Evolutionary conservation across 2,888 invertebrate species (phyloP), one percentile per base, ranked within the genome.

Genomic region (Mimachlamys varia): DNA sequence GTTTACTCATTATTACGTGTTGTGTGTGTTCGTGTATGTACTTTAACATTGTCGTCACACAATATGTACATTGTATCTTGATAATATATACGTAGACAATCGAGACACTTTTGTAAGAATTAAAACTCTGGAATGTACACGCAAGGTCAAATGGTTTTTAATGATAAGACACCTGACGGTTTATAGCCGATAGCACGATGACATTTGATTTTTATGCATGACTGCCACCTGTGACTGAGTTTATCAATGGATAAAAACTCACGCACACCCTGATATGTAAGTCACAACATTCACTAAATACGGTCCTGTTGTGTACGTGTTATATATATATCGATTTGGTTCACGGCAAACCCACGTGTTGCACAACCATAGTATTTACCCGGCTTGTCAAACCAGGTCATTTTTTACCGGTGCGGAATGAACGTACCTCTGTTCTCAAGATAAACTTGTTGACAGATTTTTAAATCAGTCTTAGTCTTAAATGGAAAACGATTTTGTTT

Each of bases 41-140:
- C 76, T 87, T 87, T 89, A 89, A 89, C 76, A 27, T 89, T 58
- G 38, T 33, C 19, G 33, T 89, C 53, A 55, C 87, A 49, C 38
- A 89, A 87, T 50, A 87, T 27, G 19, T 44, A 27, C 44, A 89
- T 37, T 76, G 76, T 87, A 89, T 44, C 49, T 27, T 5, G 0
- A 89, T 27, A 58, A 10, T 17, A 50, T 53, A n/a, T n/a, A n/a
- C 12, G 62, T 89, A 38, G 58, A 58, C 58, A 58, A 58, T n/a
- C 58, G 19, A 58, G 58, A 58, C 58, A 22, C 19, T 19, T 19
- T 10, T 19, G 58, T 76, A 76, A 27, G 27, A 76, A 76, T 27
- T 76, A 33, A 58, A 58, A 58, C 58, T 58, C 22, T 12, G 76
- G 76, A 33, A 76, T 76, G 27, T 76, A 15, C 76, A 76, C 76